phyloP scores from a whole-genome alignment of 2,113 vertebrate species.

The Podarcis muralis region DNA sequence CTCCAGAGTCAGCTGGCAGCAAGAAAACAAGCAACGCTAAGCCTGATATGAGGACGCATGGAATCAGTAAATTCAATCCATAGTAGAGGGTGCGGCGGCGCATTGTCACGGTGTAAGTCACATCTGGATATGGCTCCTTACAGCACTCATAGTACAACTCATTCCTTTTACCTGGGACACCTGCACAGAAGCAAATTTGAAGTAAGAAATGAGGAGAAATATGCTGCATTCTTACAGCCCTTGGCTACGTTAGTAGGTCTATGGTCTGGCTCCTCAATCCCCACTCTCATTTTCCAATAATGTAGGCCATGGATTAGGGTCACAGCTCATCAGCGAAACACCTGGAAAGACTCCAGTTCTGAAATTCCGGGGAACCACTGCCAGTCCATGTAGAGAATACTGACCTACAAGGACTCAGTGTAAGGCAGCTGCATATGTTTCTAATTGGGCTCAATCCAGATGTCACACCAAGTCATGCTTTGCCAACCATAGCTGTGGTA shows the following conservation, averaged over 20 bases:
- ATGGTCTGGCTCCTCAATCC: not conserved
- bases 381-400: too few species aligned
- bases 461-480: not conserved
- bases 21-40: constrained; percentile 89
- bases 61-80: constrained; percentile 89
- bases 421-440: too few species aligned
- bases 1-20: constrained; percentile 90
- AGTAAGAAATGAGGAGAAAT: not conserved
- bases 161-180: constrained; percentile 87
- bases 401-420: too few species aligned
- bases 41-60: constrained; percentile 89
- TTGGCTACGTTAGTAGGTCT: not conserved
- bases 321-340: too few species aligned
- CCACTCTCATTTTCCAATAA: not conserved
- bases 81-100: constrained; percentile 89
- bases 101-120: constrained; percentile 91
- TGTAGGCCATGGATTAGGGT: too few species aligned
- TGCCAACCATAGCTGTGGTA: not conserved
- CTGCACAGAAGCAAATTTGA: constrained; percentile 57
- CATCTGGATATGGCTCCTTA: constrained; percentile 90
- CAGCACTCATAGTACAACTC: constrained; percentile 91
- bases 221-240: not conserved
- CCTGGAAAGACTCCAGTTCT: too few species aligned
- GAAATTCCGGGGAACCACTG: too few species aligned
- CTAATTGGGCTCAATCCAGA: not conserved